These are phyloP conservation scores for Thripadectes ignobilis DNA, from an alignment of 2,797 vertebrate genomes.

Conservation along the genomic window DNA sequence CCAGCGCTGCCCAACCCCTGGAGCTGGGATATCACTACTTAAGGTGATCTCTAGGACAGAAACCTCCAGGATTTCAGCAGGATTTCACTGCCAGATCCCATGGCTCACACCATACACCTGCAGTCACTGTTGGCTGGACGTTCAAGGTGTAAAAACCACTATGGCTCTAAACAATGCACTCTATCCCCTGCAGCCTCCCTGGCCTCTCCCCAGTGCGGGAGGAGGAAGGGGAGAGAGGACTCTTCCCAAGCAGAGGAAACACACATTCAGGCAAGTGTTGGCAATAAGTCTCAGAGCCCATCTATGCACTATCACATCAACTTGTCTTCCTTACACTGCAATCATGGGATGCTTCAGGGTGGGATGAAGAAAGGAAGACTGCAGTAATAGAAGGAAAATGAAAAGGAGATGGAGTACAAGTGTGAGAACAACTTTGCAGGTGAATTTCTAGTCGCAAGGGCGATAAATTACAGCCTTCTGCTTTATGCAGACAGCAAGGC, in stretches of 20 bases:
- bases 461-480: not conserved
- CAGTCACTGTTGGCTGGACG: not conserved
- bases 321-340: not conserved
- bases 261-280: not conserved
- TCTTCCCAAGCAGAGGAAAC: not conserved
- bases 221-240: not conserved
- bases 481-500: not conserved
- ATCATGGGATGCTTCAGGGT: not conserved
- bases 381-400: not conserved
- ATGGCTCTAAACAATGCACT: not conserved
- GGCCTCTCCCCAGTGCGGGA: not conserved
- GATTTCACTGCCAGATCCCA: not conserved
- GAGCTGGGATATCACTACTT: not conserved
- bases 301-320: not conserved
- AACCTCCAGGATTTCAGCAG: not conserved
- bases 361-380: not conserved
- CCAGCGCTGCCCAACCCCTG: not conserved
- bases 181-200: not conserved
- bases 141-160: not conserved
- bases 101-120: not conserved
- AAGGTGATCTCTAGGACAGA: not conserved
- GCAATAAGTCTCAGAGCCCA: not conserved
- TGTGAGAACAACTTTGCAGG: not conserved
- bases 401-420: not conserved
- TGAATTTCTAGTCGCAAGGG: not conserved